These are phyloP conservation scores for Aplodontia rufa DNA, from an alignment of 2,113 vertebrate species.

Conservation along the genomic window DNA sequence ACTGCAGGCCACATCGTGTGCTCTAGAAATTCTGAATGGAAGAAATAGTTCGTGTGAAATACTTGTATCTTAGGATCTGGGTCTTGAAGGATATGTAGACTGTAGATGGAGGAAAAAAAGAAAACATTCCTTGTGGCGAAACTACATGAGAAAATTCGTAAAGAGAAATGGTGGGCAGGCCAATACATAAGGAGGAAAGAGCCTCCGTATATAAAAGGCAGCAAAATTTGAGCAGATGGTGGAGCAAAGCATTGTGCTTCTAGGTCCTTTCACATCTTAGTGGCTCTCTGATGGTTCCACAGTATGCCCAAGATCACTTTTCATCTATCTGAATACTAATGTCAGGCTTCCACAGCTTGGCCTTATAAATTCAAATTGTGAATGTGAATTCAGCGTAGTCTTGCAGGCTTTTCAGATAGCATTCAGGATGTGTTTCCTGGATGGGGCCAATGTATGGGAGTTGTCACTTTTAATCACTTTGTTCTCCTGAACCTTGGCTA, in stretches of 20 bases:
- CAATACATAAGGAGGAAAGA: background rate
- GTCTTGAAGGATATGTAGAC: background rate
- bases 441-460: background rate
- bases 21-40: background rate
- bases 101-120: background rate
- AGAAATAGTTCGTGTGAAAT: constrained; percentile 21
- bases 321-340: background rate
- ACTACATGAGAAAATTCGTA: background rate
- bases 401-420: background rate
- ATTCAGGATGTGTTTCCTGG: background rate
- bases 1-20: background rate
- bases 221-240: background rate
- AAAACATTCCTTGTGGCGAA: background rate
- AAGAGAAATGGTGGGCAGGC: background rate
- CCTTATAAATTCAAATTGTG: background rate
- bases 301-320: background rate
- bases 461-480: background rate
- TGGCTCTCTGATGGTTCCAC: background rate
- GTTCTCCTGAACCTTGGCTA: constrained; percentile 22
- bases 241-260: background rate
- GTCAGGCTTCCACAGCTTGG: background rate
- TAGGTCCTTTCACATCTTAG: background rate
- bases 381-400: background rate
- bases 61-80: constrained; percentile 1
- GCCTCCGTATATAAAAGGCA: background rate